Evolutionary conservation across 2,797 vertebrate genomes (phyloP), one percentile per base, ranked within the genome.

Genomic region (Semaprochilodus insignis): DNA sequence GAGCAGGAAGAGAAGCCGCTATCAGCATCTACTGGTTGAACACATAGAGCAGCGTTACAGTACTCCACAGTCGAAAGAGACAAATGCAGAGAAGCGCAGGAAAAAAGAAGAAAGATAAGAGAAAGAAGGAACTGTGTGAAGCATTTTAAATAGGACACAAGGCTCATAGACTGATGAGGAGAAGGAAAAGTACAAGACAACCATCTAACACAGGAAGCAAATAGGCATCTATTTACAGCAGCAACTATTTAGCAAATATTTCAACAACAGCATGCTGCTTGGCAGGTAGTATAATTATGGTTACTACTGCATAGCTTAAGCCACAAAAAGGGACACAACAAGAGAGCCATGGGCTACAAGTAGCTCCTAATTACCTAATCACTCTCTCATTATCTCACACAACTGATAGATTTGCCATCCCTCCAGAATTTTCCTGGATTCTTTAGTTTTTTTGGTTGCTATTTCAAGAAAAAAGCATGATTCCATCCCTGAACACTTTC

Each of bases 11-110:
- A 83, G 74, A 85, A 75, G 81, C 73, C 72, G 76, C 86, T 83
- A 86, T 88, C 84, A 87, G 84, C 83, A 74, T 82, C 78, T 82
- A 82, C 77, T 52, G 17, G 60, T 82, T 62, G 72, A 62, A 79
- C 72, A 84, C 74, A 86, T 74, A 82, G 52, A 81, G 76, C 80
- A 77, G 73, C 70, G 60, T 78, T 60, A 83, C 15, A 78, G 57
- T 25, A 75, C 82, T 62, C n/a, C 34, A 75, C 65, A 77, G 67
- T 40, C 80, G 25, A 81, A 55, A 80, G 34, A 86, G 81, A 81
- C 21, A 82, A 71, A 73, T 31, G 25, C 65, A 70, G 21, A 83
- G 23, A 6, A 11, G 7, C 10, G 57, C 25, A 55, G 76, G 14
- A 44, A 52, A 51, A 73, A 62, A 66, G 23, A 57, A 60, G 21